Percentiles rank a stretch among this genome's conserved stretches.
Evolutionary conservation across 2,888 invertebrate species (phyloP).

Genomic region (Anoplius nigerrimus): DNA sequence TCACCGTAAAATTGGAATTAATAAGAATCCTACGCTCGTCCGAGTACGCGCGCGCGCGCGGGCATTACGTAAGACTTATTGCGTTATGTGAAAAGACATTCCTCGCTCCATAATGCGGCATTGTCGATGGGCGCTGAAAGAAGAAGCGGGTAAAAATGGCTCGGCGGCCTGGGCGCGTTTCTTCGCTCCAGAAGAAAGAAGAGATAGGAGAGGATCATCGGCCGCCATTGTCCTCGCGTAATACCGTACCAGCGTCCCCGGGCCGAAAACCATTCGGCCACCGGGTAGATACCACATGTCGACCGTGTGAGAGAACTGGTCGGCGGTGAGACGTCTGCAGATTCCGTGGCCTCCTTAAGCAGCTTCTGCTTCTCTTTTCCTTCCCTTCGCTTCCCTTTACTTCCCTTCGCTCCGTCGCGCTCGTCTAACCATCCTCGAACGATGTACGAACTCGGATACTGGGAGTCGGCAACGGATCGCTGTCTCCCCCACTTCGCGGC

Average conservation of each 20-base stretch:
- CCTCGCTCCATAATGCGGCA: too few relatives aligned
- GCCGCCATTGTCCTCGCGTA: too few relatives aligned
- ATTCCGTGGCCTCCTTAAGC: constrained; percentile 67
- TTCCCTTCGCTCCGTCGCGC: constrained; percentile 32
- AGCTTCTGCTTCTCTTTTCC: constrained; percentile 45
- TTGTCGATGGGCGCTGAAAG: too few relatives aligned
- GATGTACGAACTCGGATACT: constrained; percentile 48
- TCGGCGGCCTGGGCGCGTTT: background rate
- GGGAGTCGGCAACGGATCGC: constrained; percentile 33
- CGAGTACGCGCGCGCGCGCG: too few relatives aligned
- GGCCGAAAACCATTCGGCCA: constrained; percentile 37
- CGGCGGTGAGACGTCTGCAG: constrained; percentile 62
- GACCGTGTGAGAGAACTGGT: constrained; percentile 67
- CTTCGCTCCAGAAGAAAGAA: constrained; percentile 3
- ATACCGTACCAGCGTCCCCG: too few relatives aligned
- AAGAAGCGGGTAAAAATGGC: too few relatives aligned
- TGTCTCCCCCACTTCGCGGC: constrained; percentile 33
- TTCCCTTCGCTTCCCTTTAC: constrained; percentile 32
- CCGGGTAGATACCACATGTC: constrained; percentile 64
- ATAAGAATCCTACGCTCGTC: too few relatives aligned
- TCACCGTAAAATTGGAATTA: too few relatives aligned
- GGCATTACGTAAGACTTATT: too few relatives aligned
- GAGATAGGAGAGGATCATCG: background rate
- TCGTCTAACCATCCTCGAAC: constrained; percentile 44
- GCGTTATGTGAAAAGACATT: too few relatives aligned